Percentiles rank a stretch among this genome's conserved stretches.
phyloP scores from a whole-genome alignment of 2,888 invertebrate species.

The Macrophya alboannulata region DNA sequence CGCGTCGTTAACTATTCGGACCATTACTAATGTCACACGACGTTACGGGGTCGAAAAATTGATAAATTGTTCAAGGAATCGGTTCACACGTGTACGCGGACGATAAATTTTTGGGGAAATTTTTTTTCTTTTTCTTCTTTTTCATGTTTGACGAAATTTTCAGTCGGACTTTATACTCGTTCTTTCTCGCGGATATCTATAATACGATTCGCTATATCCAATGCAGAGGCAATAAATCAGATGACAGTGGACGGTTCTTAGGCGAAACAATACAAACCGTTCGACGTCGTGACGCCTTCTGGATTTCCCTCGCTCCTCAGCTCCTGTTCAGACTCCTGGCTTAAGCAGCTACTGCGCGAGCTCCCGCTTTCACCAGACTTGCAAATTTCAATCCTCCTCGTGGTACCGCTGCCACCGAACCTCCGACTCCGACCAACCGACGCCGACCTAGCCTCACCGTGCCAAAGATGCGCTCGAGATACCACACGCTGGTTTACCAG shows the following conservation, averaged over 20 bases:
- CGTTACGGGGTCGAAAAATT: not conserved
- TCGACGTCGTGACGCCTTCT: slow-evolving; percentile 57
- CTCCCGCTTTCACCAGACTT: slow-evolving; percentile 73
- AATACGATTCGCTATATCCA: not conserved
- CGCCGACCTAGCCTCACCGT: slow-evolving; percentile 58
- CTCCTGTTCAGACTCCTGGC: slow-evolving; percentile 39
- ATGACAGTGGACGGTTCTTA: slow-evolving; percentile 47
- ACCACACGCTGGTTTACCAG: slow-evolving; percentile 57
- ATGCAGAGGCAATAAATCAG: slow-evolving; percentile 27
- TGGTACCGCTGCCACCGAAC: slow-evolving; percentile 59
- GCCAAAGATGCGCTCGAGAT: slow-evolving; percentile 67
- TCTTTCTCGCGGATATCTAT: slow-evolving; percentile 3
- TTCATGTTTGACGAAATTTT: not conserved
- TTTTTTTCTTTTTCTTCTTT: not conserved
- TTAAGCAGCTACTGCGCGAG: slow-evolving; percentile 29
- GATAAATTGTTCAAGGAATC: not conserved
- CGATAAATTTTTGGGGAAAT: not conserved
- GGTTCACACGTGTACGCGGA: not conserved
- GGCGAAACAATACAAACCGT: slow-evolving; percentile 57
- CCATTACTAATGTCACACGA: not conserved
- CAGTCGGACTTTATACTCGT: not conserved
- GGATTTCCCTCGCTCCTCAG: slow-evolving; percentile 40
- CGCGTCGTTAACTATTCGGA: slow-evolving; percentile 10
- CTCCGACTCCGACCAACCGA: slow-evolving; percentile 56
- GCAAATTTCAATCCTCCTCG: slow-evolving; percentile 69